These are phyloP conservation scores for Tympanoctomys barrerae DNA, from an alignment of 2,797 vertebrate genomes.

Conservation along the genomic window DNA sequence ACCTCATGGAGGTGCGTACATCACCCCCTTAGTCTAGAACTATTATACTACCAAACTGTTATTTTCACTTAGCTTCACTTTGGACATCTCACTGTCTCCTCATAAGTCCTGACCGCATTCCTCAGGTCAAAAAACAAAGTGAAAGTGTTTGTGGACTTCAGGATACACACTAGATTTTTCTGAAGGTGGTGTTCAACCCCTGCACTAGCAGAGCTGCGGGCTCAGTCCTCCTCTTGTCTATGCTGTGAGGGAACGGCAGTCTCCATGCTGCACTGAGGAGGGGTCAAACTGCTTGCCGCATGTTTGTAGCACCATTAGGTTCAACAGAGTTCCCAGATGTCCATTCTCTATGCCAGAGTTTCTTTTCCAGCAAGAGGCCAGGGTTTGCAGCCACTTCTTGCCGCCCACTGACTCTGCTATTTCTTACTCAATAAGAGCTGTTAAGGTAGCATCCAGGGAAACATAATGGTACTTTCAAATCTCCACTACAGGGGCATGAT, in stretches of 20 bases:
- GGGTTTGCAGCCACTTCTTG: background rate
- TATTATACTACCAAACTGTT: no score
- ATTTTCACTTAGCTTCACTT: background rate
- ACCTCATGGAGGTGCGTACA: background rate
- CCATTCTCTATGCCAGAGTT: background rate
- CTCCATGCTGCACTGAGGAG: background rate
- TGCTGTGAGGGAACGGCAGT: background rate
- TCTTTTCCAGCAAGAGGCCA: background rate
- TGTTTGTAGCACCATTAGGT: background rate
- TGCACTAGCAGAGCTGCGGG: background rate
- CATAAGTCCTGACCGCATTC: background rate
- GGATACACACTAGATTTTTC: background rate
- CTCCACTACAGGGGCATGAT: background rate
- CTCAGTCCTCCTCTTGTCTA: background rate
- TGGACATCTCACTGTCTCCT: background rate
- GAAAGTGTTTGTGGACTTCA: background rate
- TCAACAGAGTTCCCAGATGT: background rate
- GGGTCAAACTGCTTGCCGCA: background rate
- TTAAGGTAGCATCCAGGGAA: background rate
- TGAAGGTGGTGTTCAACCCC: background rate
- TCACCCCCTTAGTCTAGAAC: accelerated
- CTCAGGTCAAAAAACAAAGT: constrained; percentile 19
- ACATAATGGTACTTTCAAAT: background rate
- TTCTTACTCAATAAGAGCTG: background rate
- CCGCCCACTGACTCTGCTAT: background rate